Evolutionary conservation across 2,113 vertebrate genomes (phyloP), one percentile per base, ranked within the genome.

Genomic region (Dicrurus megarhynchus): DNA sequence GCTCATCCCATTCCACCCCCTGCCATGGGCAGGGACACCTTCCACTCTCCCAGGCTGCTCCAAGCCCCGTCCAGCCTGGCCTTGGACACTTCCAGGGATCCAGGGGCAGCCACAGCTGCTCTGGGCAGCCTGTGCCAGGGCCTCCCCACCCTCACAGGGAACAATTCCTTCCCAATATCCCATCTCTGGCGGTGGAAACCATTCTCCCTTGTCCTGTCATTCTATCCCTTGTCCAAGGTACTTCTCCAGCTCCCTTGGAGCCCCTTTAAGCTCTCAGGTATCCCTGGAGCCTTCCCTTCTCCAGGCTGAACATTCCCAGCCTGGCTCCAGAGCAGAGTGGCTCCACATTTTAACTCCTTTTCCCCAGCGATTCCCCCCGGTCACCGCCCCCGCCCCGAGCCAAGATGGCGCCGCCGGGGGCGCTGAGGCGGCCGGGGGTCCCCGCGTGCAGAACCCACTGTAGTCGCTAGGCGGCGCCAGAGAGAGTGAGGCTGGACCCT

Each of bases 1-100:
- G 6, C 2, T 11, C 6, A 15, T 11, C 22, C 15, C 0, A 1
- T 44, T 0, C 4, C 53, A 50, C 0, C 7, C 17, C 17, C 16
- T 57, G 24, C 20, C 42, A 9, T 9, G 13, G 26, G 22, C 46
- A 60, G 46, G 33, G 53, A 46, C 53, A 37, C 2, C 10, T 77
- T 1, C 27, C 33, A 41, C 22, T 9, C 0, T 3, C 47, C 55
- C 33, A 27, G 44, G 17, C 0, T 18, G 18, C 46, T 78, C 55
- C 73, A 1, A 77, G 12, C 27, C 27, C 52, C 0, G 0, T 68
- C 33, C 64, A 69, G 0, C 33, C 55, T 33, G 46, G 22, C 33
- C 21, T 44, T 12, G 63, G 37, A 3, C 55, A 61, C 55, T 87
- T 0, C 22, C 47, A n/a, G 46, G 55, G 33, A 20, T 69, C 18